These are phyloP conservation scores for Heliothis peltigera DNA, from an alignment of 2,888 invertebrate genomes.

Conservation along the genomic window DNA sequence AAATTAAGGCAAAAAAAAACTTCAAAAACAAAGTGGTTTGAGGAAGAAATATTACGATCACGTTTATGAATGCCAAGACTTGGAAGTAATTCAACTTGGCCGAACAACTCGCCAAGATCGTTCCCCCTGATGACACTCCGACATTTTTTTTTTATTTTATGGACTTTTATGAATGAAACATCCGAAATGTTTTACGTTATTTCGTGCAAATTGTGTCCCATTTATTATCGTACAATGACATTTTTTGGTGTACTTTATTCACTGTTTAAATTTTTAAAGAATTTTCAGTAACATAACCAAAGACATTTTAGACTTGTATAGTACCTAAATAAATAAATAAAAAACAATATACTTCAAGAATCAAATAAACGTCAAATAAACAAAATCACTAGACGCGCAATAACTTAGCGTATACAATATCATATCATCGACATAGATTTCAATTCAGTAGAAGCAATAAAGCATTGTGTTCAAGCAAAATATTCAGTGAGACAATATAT, in stretches of 20 bases:
- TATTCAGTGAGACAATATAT: constrained; percentile 59
- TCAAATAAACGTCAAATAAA: no score
- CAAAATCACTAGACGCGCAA: background rate
- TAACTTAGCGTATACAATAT: constrained; percentile 17
- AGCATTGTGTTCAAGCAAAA: constrained; percentile 50
- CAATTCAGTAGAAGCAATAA: constrained; percentile 45
- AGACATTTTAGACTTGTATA: background rate
- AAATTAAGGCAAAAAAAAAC: constrained; percentile 75
- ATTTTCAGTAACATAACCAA: background rate
- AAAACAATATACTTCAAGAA: no score
- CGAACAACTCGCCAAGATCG: constrained; percentile 71
- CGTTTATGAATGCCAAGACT: constrained; percentile 74
- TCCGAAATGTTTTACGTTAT: constrained; percentile 55
- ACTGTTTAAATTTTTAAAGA: no score
- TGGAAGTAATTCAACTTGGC: constrained; percentile 81
- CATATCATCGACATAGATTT: constrained; percentile 34
- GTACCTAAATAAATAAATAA: no score
- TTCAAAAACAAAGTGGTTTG: constrained; percentile 68
- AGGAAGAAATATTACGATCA: constrained; percentile 74
- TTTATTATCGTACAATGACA: constrained; percentile 48
- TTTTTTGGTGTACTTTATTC: constrained; percentile 38
- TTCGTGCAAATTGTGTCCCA: constrained; percentile 49
- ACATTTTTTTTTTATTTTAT: constrained; percentile 64
- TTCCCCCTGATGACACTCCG: constrained; percentile 74
- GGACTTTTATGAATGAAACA: constrained; percentile 63